phyloP scores from a whole-genome alignment of 2,888 invertebrate species.

The Perizoma flavofasciatum region DNA sequence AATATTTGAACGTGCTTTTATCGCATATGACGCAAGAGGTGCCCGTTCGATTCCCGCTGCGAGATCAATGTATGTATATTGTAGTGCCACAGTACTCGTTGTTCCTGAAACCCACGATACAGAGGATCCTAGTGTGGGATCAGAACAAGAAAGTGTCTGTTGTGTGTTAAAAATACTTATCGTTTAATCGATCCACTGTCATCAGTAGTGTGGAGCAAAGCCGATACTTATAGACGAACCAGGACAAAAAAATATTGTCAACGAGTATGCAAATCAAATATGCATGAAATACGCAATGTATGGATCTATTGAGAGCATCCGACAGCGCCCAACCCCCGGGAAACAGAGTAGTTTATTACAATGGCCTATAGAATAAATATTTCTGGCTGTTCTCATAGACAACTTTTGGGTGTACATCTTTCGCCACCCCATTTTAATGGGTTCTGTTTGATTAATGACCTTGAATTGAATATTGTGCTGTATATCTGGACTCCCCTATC shows the following conservation, averaged over 20 bases:
- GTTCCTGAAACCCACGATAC: too few species aligned
- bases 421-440: conserved; percentile 79
- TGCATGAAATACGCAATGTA: conserved; percentile 25
- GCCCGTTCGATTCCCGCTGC: too few species aligned
- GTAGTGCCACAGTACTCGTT: too few species aligned
- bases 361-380: conserved; percentile 61
- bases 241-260: conserved; percentile 41
- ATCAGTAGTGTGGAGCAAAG: too few species aligned
- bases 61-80: too few species aligned
- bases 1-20: too few species aligned
- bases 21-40: too few species aligned
- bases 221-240: too few species aligned
- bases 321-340: conserved; percentile 50
- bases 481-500: conserved; percentile 56
- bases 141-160: too few species aligned
- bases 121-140: too few species aligned
- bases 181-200: too few species aligned
- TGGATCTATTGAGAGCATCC: conserved; percentile 24
- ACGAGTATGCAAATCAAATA: conserved; percentile 37
- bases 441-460: conserved; percentile 77
- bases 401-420: conserved; percentile 71
- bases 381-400: conserved; percentile 60
- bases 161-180: too few species aligned
- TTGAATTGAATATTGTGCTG: conserved; percentile 54
- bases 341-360: conserved; percentile 51